A percentile compares a stretch with the other conserved stretches of the same genome.
These are phyloP conservation scores for Porites divaricata DNA, from an alignment of 92 coral and sea anemone genomes.

Conservation along the genomic window DNA sequence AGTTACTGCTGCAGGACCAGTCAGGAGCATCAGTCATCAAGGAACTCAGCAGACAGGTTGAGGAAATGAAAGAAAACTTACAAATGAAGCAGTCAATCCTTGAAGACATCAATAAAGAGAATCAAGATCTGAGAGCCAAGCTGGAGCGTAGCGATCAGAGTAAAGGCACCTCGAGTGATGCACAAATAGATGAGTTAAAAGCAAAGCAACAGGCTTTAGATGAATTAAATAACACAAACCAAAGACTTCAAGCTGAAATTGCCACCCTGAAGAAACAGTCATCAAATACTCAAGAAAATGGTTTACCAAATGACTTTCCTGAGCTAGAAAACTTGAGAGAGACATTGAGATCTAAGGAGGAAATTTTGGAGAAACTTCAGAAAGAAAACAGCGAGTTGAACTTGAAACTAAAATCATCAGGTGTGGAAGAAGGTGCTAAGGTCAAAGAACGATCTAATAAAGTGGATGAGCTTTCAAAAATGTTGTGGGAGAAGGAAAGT, in stretches of 20 bases:
- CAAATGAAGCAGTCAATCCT: constrained; percentile 78
- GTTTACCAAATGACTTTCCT: constrained; percentile 38
- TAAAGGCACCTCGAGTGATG: constrained; percentile 40
- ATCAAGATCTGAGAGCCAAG: constrained; percentile 78
- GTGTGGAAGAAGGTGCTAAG: constrained; percentile 43
- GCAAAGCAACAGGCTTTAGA: constrained; percentile 67
- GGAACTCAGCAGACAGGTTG: constrained; percentile 81
- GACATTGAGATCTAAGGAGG: constrained; percentile 41
- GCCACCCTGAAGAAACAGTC: constrained; percentile 60
- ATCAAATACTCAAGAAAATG: constrained; percentile 30
- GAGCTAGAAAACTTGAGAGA: constrained; percentile 57
- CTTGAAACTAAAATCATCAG: constrained; percentile 34
- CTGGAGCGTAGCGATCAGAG: constrained; percentile 58
- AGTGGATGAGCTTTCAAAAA: constrained; percentile 80
- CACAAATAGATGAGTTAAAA: constrained; percentile 72
- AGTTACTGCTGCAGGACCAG: constrained; percentile 74
- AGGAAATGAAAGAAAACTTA: constrained; percentile 75
- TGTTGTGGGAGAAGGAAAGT: constrained; percentile 76
- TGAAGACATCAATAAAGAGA: constrained; percentile 89
- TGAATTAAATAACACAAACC: constrained; percentile 67
- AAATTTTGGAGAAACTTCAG: constrained; percentile 57
- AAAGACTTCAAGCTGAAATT: constrained; percentile 75
- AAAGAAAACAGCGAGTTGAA: constrained; percentile 65
- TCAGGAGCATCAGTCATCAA: constrained; percentile 83
- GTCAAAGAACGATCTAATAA: constrained; percentile 73